phyloP scores from a whole-genome alignment of 1,140 invertebrate species.

The Musca domestica region DNA sequence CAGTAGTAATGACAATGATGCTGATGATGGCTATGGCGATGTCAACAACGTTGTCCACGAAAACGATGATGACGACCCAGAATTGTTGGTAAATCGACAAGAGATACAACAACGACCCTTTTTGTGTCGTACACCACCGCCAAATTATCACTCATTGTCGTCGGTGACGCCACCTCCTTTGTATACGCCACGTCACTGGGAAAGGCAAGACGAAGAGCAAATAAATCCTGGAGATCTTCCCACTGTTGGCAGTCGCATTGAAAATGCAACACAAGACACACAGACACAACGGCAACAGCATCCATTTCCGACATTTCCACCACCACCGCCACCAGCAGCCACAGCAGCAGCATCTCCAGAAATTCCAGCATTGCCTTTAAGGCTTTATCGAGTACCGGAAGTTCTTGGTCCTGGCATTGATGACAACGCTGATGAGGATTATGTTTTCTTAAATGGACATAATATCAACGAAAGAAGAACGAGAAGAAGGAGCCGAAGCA shows the following conservation, averaged over 20 bases:
- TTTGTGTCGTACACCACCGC: constrained; percentile 34
- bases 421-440: not conserved
- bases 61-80: not conserved
- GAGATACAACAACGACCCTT: constrained; percentile 20
- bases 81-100: constrained; percentile 23
- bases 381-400: constrained; percentile 16
- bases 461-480: not conserved
- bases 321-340: constrained; percentile 37
- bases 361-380: not conserved
- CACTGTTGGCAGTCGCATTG: no score
- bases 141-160: constrained; percentile 34
- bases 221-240: no score
- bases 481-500: no score
- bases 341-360: constrained; percentile 30
- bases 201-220: not conserved
- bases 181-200: constrained; percentile 33
- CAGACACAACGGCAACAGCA: constrained; percentile 26
- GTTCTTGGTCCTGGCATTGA: not conserved
- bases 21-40: not conserved
- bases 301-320: constrained; percentile 32
- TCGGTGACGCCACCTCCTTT: constrained; percentile 42
- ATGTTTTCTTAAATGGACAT: not conserved
- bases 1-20: not conserved
- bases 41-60: not conserved
- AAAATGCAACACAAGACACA: constrained; percentile 29